Evolutionary conservation across 2,797 vertebrate genomes (phyloP).

Genomic region (Dryobates pubescens): DNA sequence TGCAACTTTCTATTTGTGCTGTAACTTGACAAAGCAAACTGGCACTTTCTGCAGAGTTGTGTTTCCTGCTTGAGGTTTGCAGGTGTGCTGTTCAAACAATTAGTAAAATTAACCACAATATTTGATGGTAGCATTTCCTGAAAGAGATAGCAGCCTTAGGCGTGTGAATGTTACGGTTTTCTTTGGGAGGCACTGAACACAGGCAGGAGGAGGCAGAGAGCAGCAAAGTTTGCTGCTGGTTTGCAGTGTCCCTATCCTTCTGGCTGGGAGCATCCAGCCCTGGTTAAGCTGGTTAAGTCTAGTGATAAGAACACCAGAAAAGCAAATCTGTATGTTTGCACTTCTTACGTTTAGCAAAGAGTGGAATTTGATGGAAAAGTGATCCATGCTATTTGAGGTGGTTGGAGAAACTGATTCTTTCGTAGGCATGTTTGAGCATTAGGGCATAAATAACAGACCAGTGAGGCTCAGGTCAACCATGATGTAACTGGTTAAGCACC

Average conservation of each 20-base stretch:
- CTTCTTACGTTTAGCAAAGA: conserved; percentile 42
- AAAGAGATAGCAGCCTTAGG: not conserved
- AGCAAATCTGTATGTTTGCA: conserved; percentile 28
- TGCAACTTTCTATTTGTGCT: not conserved
- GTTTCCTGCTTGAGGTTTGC: not conserved
- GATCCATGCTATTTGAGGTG: conserved; percentile 43
- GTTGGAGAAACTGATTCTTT: conserved; percentile 45
- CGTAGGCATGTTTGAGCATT: conserved; percentile 50
- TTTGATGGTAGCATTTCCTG: not conserved
- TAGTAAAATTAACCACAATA: not conserved
- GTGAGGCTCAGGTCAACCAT: conserved; percentile 69
- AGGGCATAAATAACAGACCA: conserved; percentile 46
- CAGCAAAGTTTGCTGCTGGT: not conserved
- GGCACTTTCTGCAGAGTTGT: not conserved
- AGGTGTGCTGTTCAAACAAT: not conserved
- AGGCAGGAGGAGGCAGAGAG: not conserved
- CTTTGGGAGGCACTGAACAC: accelerated
- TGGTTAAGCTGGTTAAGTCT: conserved; percentile 9
- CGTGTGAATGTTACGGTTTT: not conserved
- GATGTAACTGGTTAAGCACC: conserved; percentile 59
- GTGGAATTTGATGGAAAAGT: conserved; percentile 36
- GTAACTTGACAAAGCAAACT: not conserved
- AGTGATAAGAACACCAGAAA: conserved; percentile 10
- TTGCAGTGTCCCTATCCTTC: accelerated
- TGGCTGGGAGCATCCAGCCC: not conserved